Percentiles rank a stretch among this genome's conserved stretches.
Evolutionary conservation across 2,797 vertebrate species (phyloP).

Genomic region (Heteromormyrus szaboi): DNA sequence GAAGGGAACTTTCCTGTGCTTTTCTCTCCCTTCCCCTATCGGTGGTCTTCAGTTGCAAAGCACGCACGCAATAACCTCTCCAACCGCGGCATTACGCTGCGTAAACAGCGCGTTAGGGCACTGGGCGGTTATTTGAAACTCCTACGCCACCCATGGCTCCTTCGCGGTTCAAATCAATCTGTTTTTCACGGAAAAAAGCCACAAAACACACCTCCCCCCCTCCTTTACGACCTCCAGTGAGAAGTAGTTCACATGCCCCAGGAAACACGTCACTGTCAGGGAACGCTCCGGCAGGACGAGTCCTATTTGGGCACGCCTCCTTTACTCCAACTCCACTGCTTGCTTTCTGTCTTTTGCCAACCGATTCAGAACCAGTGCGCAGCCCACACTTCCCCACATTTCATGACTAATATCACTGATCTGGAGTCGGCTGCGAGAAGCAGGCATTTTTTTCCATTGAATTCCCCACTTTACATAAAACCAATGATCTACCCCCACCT

Average conservation of each 20-base stretch:
- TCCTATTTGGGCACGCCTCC: conserved; percentile 28
- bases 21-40: neutral
- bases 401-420: neutral
- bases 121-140: neutral
- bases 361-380: neutral
- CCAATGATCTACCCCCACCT: conserved; percentile 45
- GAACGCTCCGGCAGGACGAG: conserved; percentile 29
- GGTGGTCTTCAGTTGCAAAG: neutral
- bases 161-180: neutral
- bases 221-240: conserved; percentile 42
- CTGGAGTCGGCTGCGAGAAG: neutral
- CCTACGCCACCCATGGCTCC: neutral
- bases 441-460: neutral
- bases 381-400: neutral
- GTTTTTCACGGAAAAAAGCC: conserved; percentile 46
- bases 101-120: neutral
- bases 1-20: conserved; percentile 16
- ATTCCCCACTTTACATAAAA: neutral
- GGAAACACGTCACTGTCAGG: conserved; percentile 69
- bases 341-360: conserved; percentile 9
- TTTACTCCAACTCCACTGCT: conserved; percentile 26
- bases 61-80: neutral
- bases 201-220: conserved; percentile 53
- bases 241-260: conserved; percentile 58
- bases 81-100: neutral